Percentiles rank a stretch among this genome's conserved stretches.
phyloP scores from a whole-genome alignment of 2,113 vertebrate species.

The Peromyscus leucopus region DNA sequence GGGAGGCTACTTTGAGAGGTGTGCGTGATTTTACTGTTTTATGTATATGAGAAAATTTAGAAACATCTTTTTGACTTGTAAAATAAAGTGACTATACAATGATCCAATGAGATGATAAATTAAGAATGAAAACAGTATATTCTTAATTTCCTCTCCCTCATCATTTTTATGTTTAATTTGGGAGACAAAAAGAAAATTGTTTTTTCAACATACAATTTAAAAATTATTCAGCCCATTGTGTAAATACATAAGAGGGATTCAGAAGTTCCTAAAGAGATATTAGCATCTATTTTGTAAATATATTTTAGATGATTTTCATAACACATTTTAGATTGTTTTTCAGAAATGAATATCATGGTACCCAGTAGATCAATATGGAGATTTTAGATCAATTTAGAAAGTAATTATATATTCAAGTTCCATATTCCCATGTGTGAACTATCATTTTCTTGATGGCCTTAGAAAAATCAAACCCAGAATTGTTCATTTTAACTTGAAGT shows the following conservation, averaged over 20 bases:
- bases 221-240: conserved; percentile 65
- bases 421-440: conserved; percentile 58
- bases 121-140: conserved; percentile 4
- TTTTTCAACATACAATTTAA: conserved; percentile 58
- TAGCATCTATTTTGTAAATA: conserved; percentile 75
- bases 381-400: conserved; percentile 71
- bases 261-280: conserved; percentile 71
- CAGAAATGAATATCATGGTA: conserved; percentile 70
- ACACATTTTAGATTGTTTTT: conserved; percentile 64
- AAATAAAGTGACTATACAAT: background rate
- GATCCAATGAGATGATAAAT: background rate
- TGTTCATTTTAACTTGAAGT: conserved; percentile 45
- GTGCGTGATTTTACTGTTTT: background rate
- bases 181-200: conserved; percentile 43
- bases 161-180: conserved; percentile 60
- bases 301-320: conserved; percentile 80
- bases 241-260: conserved; percentile 51
- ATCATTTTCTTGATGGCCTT: conserved; percentile 75
- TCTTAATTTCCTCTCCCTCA: conserved; percentile 63
- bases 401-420: conserved; percentile 70
- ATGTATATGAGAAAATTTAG: background rate
- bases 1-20: conserved; percentile 6
- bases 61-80: conserved; percentile 9
- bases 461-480: conserved; percentile 71
- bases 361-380: conserved; percentile 60